Evolutionary conservation across 2,797 vertebrate genomes (phyloP), one percentile per base, ranked within the genome.

Genomic region (Xiphophorus birchmanni): DNA sequence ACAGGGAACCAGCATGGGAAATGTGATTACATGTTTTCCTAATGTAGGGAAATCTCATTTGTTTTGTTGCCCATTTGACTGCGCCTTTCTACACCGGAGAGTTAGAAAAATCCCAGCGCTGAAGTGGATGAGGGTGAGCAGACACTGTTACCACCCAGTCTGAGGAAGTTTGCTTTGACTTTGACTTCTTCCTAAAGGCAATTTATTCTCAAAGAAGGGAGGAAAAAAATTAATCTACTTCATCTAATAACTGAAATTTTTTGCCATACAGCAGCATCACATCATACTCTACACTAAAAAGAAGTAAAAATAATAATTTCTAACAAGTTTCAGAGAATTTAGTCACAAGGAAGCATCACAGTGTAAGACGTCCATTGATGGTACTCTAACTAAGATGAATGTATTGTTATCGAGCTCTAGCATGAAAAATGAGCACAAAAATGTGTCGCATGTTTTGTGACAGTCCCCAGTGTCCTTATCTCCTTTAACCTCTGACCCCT

Each of bases 381-480:
- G 91, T 90, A 21, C 83, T 87, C 91, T 94, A 93, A 94, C 89
- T 82, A 93, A 93, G 92, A 95, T 81, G 86, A 91, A 95, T 88
- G 90, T 92, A 88, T 81, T 87, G 85, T 26, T 91, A 94, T 94
- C 83, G 88, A 93, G 86, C 90, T 81, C 78, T 74, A 82, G 90
- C 80, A 90, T 91, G 94, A 95, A 88, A 94, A 94, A 94, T 76
- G 92, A 93, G 91, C 84, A 81, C 86, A 83, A 89, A 91, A 92
- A 92, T 92, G 91, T 93, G 50, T 81, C 87, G 88, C 93, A 92
- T 92, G 92, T 95, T 95, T 95, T 94, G 94, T 93, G 91, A 91
- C 86, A 26, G 73, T 85, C 94, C 89, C 90, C 7, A 0, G 86
- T 90, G 92, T 90, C 91, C 89, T 91, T 90, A 92, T 95, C 91